Percentiles rank a stretch among this genome's conserved stretches.
Conservation (phyloP, 2,888 invertebrate species). For the Apodemia zela region DNA sequence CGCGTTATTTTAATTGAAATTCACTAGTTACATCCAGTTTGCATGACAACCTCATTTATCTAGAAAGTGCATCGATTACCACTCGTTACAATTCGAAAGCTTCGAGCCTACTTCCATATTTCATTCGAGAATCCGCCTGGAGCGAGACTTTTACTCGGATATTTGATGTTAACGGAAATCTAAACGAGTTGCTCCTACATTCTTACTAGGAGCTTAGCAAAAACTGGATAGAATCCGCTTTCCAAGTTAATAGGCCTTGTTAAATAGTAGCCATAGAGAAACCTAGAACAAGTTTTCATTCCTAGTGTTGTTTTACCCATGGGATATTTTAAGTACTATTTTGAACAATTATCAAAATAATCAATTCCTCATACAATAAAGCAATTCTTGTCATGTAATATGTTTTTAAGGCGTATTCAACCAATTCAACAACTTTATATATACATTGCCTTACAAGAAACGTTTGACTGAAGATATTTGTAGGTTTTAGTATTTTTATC, state of each 20-base stretch:
- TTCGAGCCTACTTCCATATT: conserved; percentile 67
- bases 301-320: neutral
- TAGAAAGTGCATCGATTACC: conserved; percentile 72
- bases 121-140: conserved; percentile 62
- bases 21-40: conserved; percentile 69
- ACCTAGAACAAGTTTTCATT: conserved; percentile 4
- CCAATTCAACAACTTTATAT: neutral
- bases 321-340: neutral
- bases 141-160: conserved; percentile 67
- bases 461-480: no score
- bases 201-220: conserved; percentile 62
- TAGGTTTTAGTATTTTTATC: no score
- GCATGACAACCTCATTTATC: conserved; percentile 68
- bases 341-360: neutral
- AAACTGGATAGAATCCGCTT: conserved; percentile 71
- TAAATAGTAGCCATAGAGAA: conserved; percentile 37
- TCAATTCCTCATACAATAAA: no score
- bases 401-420: neutral
- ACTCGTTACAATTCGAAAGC: conserved; percentile 64
- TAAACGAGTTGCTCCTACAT: conserved; percentile 56
- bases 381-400: neutral
- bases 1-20: conserved; percentile 67
- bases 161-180: conserved; percentile 59
- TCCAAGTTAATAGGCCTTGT: conserved; percentile 68
- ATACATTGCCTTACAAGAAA: no score